Evolutionary conservation across 1,140 invertebrate genomes (phyloP).

Genomic region (Anoplophora glabripennis): DNA sequence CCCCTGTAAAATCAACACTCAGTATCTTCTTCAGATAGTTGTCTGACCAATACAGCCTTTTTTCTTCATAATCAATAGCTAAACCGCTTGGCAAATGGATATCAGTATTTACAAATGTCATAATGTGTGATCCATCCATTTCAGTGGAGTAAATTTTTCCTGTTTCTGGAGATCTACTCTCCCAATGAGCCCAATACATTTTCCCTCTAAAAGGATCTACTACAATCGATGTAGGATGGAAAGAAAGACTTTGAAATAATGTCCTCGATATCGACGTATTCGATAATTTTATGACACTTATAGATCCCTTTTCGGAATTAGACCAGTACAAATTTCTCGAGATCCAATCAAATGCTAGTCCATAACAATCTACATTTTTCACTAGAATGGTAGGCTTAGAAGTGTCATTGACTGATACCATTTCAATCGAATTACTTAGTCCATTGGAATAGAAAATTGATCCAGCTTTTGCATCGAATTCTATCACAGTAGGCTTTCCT

Average conservation of each 20-base stretch:
- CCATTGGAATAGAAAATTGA: slow-evolving; percentile 70
- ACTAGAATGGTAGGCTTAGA: slow-evolving; percentile 28
- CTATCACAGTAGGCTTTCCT: slow-evolving; percentile 62
- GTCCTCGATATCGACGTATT: slow-evolving; percentile 54
- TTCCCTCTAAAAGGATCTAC: slow-evolving; percentile 60
- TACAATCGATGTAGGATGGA: slow-evolving; percentile 64
- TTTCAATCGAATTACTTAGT: slow-evolving; percentile 48
- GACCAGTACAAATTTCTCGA: slow-evolving; percentile 81
- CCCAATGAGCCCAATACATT: slow-evolving; percentile 83
- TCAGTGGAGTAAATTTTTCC: slow-evolving; percentile 65
- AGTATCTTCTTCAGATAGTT: slow-evolving; percentile 71
- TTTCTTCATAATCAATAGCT: slow-evolving; percentile 73
- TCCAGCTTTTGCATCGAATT: slow-evolving; percentile 63
- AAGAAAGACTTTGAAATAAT: slow-evolving; percentile 55
- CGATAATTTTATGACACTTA: slow-evolving; percentile 61
- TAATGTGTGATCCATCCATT: slow-evolving; percentile 75
- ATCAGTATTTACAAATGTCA: slow-evolving; percentile 53
- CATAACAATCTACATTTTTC: slow-evolving; percentile 63
- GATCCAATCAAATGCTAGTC: slow-evolving; percentile 77
- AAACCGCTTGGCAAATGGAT: slow-evolving; percentile 86
- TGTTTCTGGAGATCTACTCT: slow-evolving; percentile 51
- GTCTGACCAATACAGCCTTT: slow-evolving; percentile 76
- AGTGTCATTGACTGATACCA: slow-evolving; percentile 30
- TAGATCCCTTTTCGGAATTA: slow-evolving; percentile 60
- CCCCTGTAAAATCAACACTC: slow-evolving; percentile 70